Base-by-base conservation (phyloP, 2,113 vertebrate species). In the Lontra canadensis region DNA sequence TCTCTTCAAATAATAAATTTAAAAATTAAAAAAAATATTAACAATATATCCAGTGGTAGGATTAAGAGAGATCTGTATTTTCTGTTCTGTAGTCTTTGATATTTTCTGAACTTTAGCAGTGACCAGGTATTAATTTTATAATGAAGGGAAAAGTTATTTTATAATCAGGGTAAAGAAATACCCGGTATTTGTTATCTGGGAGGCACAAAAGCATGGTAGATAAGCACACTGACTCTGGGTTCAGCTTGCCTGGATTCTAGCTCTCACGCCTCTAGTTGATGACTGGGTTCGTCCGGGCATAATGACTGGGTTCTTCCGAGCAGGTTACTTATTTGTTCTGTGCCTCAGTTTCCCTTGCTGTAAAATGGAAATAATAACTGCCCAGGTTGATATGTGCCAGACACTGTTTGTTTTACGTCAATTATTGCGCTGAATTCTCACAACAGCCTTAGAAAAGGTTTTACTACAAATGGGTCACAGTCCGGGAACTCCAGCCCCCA, bases 291-390 rank as follows among this genome's bases (percentile, higher is more conserved):
- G 12, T 85, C 4, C 34, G 21, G 69, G 67, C 13, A 49, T 42
- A 42, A 42, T 42, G 39, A 42, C 39, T 42, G 39, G 39, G 26
- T 42, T 88, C 36, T 7, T 85, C 4, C 34, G 21, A 69, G 67
- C 13, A 49, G n/a, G 44, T 81, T 59, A 29, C 17, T 81, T 71
- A 74, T n/a, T 25, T 31, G 7, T 49, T 59, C 13, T 17, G 49
- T 78, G 69, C 44, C 71, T 97, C 65, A n/a, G 52, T 96, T 95
- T 90, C 82, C 71, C 17, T 91, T 17, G 2, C 26, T 71, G 76
- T 92, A 82, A 94, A 92, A 84, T 71, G n/a, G 57, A 85, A 71
- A 42, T 83, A 71, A 65, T 67, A 79, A 67, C 6, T 49, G 57
- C 15, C 39, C 31, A 65, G 36, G 6, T 84, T 63, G n/a, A 36